phyloP scores from a whole-genome alignment of 1,140 invertebrate species.

The Pseudomyrmex concolor region DNA sequence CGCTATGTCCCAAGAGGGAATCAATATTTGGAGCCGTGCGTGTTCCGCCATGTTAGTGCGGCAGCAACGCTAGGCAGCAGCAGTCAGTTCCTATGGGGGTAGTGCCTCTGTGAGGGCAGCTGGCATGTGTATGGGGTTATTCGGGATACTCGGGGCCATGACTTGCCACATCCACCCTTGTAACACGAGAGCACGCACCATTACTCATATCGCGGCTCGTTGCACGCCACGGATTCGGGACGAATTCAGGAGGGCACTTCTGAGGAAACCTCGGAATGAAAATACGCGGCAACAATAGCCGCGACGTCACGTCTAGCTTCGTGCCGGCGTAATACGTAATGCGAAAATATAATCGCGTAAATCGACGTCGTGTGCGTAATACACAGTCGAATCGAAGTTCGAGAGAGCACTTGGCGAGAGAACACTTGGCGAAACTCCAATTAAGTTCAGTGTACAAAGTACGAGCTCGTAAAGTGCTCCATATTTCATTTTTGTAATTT shows the following conservation, averaged over 20 bases:
- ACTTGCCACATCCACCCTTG: constrained; percentile 82
- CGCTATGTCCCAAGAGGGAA: constrained; percentile 76
- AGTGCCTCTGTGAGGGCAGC: constrained; percentile 78
- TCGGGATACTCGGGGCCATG: constrained; percentile 81
- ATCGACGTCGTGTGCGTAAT: no score
- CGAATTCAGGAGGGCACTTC: constrained; percentile 71
- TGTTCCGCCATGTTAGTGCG: constrained; percentile 81
- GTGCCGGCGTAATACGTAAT: not conserved
- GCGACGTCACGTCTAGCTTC: constrained; percentile 41
- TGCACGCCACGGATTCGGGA: constrained; percentile 78
- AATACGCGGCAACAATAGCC: constrained; percentile 66
- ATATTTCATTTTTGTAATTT: no score
- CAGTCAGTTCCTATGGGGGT: constrained; percentile 74
- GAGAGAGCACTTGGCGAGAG: not conserved
- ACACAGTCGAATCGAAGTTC: constrained; percentile 1
- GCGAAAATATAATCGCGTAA: constrained; percentile 30
- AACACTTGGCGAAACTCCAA: not conserved
- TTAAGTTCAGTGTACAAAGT: not conserved
- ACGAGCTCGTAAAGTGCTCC: no score
- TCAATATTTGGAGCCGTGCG: constrained; percentile 82
- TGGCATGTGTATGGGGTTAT: constrained; percentile 74
- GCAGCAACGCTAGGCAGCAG: constrained; percentile 69
- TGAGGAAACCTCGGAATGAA: constrained; percentile 68
- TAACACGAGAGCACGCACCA: constrained; percentile 83
- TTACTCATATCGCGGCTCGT: constrained; percentile 84